These are phyloP conservation scores for Drosophila tsacasi DNA, from an alignment of 1,140 invertebrate species.

Conservation along the genomic window DNA sequence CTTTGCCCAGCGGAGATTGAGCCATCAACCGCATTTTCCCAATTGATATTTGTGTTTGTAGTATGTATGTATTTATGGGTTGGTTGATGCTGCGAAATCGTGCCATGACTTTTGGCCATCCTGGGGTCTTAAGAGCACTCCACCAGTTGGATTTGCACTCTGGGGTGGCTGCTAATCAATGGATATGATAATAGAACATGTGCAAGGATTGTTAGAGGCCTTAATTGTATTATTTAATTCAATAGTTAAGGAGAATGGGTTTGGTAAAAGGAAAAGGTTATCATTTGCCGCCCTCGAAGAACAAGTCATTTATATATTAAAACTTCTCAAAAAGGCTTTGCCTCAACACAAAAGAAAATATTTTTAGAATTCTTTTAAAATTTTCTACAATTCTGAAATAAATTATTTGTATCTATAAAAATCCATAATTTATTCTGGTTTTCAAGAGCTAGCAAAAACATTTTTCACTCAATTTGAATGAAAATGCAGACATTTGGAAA, in stretches of 20 bases:
- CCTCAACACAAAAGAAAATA: too few species aligned
- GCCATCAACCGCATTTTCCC: conserved; percentile 38
- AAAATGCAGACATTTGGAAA: not conserved
- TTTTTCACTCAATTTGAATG: too few species aligned
- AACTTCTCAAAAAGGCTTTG: too few species aligned
- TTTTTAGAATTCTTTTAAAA: too few species aligned
- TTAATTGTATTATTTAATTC: conserved; percentile 3
- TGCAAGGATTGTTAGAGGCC: not conserved
- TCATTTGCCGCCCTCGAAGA: too few species aligned
- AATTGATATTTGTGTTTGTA: conserved; percentile 45
- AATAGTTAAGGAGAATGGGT: conserved; percentile 17
- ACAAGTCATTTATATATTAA: too few species aligned
- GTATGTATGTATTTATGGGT: conserved; percentile 8
- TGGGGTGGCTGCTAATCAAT: conserved; percentile 6
- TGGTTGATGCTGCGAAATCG: conserved; percentile 8
- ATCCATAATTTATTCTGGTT: not conserved
- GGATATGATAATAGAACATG: conserved; percentile 7
- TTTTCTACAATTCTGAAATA: too few species aligned
- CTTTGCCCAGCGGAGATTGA: conserved; percentile 35
- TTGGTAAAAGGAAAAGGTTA: not conserved
- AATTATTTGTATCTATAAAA: too few species aligned
- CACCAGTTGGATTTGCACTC: not conserved
- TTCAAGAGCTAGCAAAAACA: not conserved
- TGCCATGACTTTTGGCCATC: conserved; percentile 65
- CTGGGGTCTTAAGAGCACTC: conserved; percentile 42